These are phyloP conservation scores for Etheostoma cragini DNA, from an alignment of 2,113 vertebrate species.

Conservation along the genomic window DNA sequence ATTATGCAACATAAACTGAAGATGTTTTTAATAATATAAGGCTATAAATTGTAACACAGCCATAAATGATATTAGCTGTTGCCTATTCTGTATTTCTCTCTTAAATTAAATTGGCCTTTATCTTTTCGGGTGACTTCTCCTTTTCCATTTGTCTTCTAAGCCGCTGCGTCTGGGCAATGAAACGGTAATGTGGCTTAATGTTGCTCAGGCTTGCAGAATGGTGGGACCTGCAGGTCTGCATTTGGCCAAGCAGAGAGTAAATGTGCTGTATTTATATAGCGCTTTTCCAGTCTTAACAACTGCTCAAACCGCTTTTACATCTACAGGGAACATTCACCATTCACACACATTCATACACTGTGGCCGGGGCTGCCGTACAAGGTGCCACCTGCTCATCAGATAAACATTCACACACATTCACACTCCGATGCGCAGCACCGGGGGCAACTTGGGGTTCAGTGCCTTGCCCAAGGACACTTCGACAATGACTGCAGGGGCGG, in stretches of 20 bases:
- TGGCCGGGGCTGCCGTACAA: too few relatives aligned
- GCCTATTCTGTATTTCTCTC: slow-evolving; percentile 43
- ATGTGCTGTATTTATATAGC: too few relatives aligned
- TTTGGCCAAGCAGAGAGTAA: slow-evolving; percentile 61
- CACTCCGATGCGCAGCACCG: too few relatives aligned
- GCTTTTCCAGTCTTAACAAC: too few relatives aligned
- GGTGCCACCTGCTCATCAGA: too few relatives aligned
- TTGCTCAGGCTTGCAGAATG: slow-evolving; percentile 52
- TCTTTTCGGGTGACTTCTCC: slow-evolving; percentile 49
- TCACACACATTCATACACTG: too few relatives aligned
- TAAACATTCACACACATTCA: too few relatives aligned
- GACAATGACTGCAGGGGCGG: too few relatives aligned
- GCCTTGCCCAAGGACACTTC: too few relatives aligned
- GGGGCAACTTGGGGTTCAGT: too few relatives aligned
- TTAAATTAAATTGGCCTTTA: slow-evolving; percentile 44
- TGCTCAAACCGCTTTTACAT: too few relatives aligned
- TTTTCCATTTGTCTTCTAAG: slow-evolving; percentile 58
- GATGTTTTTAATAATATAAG: slow-evolving; percentile 36
- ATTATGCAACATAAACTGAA: slow-evolving; percentile 14
- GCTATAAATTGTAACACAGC: slow-evolving; percentile 27
- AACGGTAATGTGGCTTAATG: slow-evolving; percentile 58
- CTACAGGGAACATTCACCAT: too few relatives aligned
- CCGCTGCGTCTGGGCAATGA: slow-evolving; percentile 52
- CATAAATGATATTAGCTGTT: slow-evolving; percentile 23
- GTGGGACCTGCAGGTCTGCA: slow-evolving; percentile 55